Evolutionary conservation across 2,113 vertebrate species (phyloP), one percentile per base, ranked within the genome.

Genomic region (Ranitomeya imitator): DNA sequence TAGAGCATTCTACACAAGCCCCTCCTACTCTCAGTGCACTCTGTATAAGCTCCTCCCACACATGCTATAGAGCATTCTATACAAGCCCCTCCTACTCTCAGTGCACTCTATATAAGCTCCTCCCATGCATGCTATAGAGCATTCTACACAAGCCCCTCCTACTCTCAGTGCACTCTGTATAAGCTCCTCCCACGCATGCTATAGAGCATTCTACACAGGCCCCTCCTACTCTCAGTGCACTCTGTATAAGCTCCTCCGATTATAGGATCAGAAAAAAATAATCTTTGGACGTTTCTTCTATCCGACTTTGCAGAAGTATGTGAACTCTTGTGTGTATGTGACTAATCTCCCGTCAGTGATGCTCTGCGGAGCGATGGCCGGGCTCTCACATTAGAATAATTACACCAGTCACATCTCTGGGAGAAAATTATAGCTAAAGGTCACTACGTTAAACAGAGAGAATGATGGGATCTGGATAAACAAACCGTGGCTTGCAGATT

Each of bases 361-460:
- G 9, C 9, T 13, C 55, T 11, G 55, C 0, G 55, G 12, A 9
- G 55, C 55, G 55, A 1, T 13, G 31, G 71, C 26, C 15, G 31
- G 5, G 23, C 26, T 73, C 71, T 74, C 6, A 18, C 71, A 74
- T 74, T 37, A 7, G 71, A 45, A 74, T 74, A 74, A 74, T 74
- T 16, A 45, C 31, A 16, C 14, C 71, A 45, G 31, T 74, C 71
- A 45, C 31, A 73, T 73, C 69, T 37, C 23, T 13, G 26, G 26
- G 14, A 73, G 69, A 73, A 73, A 73, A 73, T 73, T 73, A 73
- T 37, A 74, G 31, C 71, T 45, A 74, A 74, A 74, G 71, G 71
- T 74, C 71, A 74, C 71, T 45, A 7, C 71, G 45, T 74, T 45
- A 45, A 74, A 45, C 4, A 19, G 31, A 74, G 15, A 1, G 31